A percentile compares a stretch with the other conserved stretches of the same genome.
These are phyloP conservation scores for Ctenoplectra terminalis DNA, from an alignment of 1,140 invertebrate species.

Conservation along the genomic window DNA sequence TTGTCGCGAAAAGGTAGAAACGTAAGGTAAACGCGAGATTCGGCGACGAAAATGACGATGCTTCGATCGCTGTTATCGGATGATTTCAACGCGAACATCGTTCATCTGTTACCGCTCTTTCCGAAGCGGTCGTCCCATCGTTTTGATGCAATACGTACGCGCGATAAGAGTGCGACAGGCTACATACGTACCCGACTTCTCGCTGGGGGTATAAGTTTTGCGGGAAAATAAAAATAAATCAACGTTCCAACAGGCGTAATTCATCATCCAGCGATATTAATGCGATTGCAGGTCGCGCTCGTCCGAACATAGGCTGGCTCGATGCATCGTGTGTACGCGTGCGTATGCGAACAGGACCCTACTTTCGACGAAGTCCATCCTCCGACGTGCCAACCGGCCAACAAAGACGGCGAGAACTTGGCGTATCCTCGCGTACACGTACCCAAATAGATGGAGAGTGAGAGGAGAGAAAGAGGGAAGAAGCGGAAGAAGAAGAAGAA, in stretches of 20 bases:
- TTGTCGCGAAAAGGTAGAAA: no score
- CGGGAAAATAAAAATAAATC: slow-evolving; percentile 62
- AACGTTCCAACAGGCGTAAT: slow-evolving; percentile 61
- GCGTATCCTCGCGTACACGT: neutral
- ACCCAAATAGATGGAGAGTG: neutral
- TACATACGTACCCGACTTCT: neutral
- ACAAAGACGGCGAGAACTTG: slow-evolving; percentile 24
- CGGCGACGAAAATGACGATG: neutral
- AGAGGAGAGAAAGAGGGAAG: neutral
- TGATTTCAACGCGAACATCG: slow-evolving; percentile 23
- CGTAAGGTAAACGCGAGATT: neutral
- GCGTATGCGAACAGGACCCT: neutral
- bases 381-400: neutral
- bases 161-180: slow-evolving; percentile 51
- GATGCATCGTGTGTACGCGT: slow-evolving; percentile 27
- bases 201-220: slow-evolving; percentile 44
- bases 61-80: slow-evolving; percentile 1
- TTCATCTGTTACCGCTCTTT: slow-evolving; percentile 17
- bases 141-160: slow-evolving; percentile 44
- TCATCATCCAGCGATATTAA: slow-evolving; percentile 75
- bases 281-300: slow-evolving; percentile 63
- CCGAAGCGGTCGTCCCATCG: slow-evolving; percentile 11
- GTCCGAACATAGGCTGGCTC: slow-evolving; percentile 31
- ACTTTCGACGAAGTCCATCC: slow-evolving; percentile 27
- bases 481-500: no score